These are phyloP conservation scores for Lysandra bellargus DNA, from an alignment of 2,888 invertebrate species.

Conservation along the genomic window DNA sequence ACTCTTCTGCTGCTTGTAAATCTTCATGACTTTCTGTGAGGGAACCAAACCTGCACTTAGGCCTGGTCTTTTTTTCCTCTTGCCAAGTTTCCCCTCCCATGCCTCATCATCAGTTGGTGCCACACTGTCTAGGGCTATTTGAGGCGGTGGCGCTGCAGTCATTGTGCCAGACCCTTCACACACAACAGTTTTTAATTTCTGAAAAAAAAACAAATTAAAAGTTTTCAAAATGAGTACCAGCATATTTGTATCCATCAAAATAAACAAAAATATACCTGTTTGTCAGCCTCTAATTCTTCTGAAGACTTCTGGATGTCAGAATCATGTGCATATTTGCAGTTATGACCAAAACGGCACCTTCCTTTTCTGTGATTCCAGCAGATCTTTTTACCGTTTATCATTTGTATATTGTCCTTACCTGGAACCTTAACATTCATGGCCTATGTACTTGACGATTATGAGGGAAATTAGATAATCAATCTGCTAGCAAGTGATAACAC, in stretches of 20 bases:
- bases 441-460: constrained; percentile 81
- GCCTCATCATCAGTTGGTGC: constrained; percentile 63
- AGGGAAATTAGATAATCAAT: constrained; percentile 58
- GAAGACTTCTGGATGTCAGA: constrained; percentile 87
- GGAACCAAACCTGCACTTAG: constrained; percentile 88
- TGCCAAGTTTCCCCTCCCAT: constrained; percentile 76
- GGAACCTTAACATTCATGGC: constrained; percentile 80
- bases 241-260: neutral
- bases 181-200: constrained; percentile 69
- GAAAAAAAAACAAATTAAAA: constrained; percentile 43
- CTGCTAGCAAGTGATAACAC: neutral
- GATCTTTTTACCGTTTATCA: constrained; percentile 92
- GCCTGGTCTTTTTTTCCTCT: constrained; percentile 88
- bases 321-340: constrained; percentile 95
- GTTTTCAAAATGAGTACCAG: neutral
- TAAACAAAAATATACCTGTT: constrained; percentile 57
- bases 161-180: constrained; percentile 69
- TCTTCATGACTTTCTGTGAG: constrained; percentile 91
- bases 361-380: constrained; percentile 97
- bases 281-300: constrained; percentile 80
- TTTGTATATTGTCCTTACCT: constrained; percentile 85
- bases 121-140: constrained; percentile 50
- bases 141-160: constrained; percentile 60
- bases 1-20: constrained; percentile 84
- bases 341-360: constrained; percentile 93